Percentiles rank a stretch among this genome's conserved stretches.
Evolutionary conservation across 2,888 invertebrate species (phyloP).

Genomic region (Andrena dorsata): DNA sequence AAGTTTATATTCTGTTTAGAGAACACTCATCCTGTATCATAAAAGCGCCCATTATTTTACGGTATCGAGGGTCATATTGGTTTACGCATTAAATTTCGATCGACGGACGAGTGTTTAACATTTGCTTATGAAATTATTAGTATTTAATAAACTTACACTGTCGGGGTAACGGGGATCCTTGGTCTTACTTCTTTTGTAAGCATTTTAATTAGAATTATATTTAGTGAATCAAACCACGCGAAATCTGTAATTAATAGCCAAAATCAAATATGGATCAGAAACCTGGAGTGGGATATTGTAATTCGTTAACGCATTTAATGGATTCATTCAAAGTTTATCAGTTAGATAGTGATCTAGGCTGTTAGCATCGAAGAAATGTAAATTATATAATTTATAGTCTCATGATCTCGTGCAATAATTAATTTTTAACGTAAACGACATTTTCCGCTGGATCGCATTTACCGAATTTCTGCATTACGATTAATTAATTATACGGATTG

Average conservation of each 20-base stretch:
- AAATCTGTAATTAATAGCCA: constrained; percentile 55
- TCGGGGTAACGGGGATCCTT: constrained; percentile 70
- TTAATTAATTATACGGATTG: constrained; percentile 55
- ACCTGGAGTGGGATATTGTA: constrained; percentile 49
- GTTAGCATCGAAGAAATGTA: constrained; percentile 37
- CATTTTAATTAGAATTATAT: constrained; percentile 65
- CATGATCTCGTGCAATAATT: constrained; percentile 56
- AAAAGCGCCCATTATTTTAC: constrained; percentile 47
- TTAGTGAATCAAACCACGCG: constrained; percentile 58
- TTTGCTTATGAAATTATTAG: constrained; percentile 40
- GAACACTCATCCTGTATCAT: constrained; percentile 25
- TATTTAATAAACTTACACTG: constrained; percentile 49
- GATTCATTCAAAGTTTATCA: constrained; percentile 58
- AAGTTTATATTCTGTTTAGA: constrained; percentile 27
- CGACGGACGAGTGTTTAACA: constrained; percentile 36
- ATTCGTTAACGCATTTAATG: constrained; percentile 58
- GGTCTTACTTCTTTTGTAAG: constrained; percentile 66
- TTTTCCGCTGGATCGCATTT: constrained; percentile 41
- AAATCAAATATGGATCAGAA: constrained; percentile 58
- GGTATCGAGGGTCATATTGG: constrained; percentile 40
- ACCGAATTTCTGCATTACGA: constrained; percentile 30
- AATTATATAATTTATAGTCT: constrained; percentile 46
- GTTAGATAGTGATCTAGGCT: constrained; percentile 58
- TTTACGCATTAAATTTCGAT: constrained; percentile 41
- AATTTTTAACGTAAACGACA: constrained; percentile 25